Percentiles rank a stretch among this genome's conserved stretches.
Conservation (phyloP, 1,140 invertebrate genomes). For the Aphelenchoides besseyi region DNA sequence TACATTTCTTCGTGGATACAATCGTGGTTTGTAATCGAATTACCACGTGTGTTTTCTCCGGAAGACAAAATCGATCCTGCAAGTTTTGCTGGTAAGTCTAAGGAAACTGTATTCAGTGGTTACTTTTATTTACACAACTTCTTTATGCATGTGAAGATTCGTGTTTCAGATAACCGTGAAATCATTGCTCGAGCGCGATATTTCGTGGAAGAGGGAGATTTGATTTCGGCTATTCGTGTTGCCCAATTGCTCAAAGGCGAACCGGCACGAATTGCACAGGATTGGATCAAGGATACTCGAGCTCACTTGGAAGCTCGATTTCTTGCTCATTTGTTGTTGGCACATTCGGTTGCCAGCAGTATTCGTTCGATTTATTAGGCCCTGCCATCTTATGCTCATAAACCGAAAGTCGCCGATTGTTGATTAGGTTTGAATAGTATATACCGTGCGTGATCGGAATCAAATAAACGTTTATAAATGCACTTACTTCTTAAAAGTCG, state of each 20-base stretch:
- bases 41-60: constrained; percentile 64
- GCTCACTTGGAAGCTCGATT: constrained; percentile 83
- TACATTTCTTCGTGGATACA: constrained; percentile 85
- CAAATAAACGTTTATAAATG: neutral
- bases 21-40: constrained; percentile 66
- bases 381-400: neutral
- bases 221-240: constrained; percentile 79
- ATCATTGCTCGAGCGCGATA: constrained; percentile 80
- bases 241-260: constrained; percentile 84
- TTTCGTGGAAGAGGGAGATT: constrained; percentile 79
- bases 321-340: constrained; percentile 78
- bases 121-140: no score
- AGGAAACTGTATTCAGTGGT: no score
- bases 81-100: no score
- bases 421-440: neutral
- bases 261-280: constrained; percentile 73
- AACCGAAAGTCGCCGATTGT: no score
- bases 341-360: constrained; percentile 70
- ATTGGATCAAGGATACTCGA: constrained; percentile 81
- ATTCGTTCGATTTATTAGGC: constrained; percentile 57
- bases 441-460: no score
- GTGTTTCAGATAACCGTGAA: constrained; percentile 82
- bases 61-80: constrained; percentile 64
- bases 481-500: no score
- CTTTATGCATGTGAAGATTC: no score